Percentiles rank a stretch among this genome's conserved stretches.
phyloP scores from a whole-genome alignment of 2,113 vertebrate species.

The Motacilla alba region DNA sequence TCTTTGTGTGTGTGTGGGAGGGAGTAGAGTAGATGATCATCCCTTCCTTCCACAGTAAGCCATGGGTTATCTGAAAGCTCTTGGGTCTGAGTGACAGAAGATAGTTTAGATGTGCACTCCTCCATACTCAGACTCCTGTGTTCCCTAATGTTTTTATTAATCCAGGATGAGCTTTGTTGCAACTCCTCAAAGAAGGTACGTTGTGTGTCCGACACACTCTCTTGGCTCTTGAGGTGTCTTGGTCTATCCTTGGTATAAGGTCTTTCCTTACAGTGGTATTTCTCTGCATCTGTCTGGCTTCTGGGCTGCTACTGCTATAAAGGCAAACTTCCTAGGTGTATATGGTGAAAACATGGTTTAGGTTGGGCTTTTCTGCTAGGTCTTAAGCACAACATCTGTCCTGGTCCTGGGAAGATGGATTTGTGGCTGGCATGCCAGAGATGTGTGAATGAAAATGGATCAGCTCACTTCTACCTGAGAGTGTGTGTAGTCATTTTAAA shows the following conservation, averaged over 20 bases:
- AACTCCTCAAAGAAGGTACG: neutral
- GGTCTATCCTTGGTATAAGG: neutral
- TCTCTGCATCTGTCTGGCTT: neutral
- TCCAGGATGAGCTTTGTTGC: conserved; percentile 11
- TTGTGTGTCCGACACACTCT: neutral
- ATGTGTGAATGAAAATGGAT: neutral
- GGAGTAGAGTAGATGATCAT: neutral
- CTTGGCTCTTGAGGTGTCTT: conserved; percentile 47
- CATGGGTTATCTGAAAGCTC: neutral
- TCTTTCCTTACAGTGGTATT: conserved; percentile 29
- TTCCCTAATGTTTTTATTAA: conserved; percentile 18
- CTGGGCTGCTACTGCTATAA: conserved; percentile 20
- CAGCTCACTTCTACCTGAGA: neutral
- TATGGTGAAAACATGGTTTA: neutral
- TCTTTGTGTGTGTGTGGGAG: neutral
- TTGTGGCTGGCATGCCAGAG: neutral
- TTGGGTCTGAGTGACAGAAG: neutral
- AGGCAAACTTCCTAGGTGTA: neutral
- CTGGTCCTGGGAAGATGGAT: neutral
- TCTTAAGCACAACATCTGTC: neutral
- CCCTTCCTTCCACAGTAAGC: neutral
- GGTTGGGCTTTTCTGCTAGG: neutral
- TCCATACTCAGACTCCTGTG: neutral
- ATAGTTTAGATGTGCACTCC: neutral
- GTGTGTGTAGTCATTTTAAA: neutral